phyloP scores from a whole-genome alignment of 2,888 invertebrate species.

The Amiota communis region DNA sequence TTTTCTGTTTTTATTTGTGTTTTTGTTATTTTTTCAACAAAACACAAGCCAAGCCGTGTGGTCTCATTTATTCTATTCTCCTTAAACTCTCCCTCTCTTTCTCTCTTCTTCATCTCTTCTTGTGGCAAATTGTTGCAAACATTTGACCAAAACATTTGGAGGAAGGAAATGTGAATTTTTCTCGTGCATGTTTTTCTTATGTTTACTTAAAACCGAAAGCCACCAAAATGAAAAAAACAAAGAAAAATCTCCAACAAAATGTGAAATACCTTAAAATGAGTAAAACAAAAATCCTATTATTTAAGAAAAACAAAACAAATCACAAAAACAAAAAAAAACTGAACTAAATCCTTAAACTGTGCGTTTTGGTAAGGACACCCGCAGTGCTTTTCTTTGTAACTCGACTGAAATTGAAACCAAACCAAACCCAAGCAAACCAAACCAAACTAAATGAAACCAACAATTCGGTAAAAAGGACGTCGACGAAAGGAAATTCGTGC shows the following conservation, averaged over 20 bases:
- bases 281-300: conserved; percentile 24
- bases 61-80: no score
- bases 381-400: conserved; percentile 18
- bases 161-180: no score
- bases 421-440: background rate
- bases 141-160: no score
- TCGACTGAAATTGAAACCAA: conserved; percentile 25
- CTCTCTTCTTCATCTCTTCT: no score
- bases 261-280: conserved; percentile 1
- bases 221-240: conserved; percentile 3
- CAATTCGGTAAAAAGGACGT: conserved; percentile 8
- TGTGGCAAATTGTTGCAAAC: no score
- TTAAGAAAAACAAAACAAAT: background rate
- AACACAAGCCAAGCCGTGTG: no score
- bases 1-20: no score
- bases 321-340: background rate
- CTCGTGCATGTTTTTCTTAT: no score
- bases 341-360: conserved; percentile 26
- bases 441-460: background rate
- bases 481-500: conserved; percentile 38
- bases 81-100: no score
- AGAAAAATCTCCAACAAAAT: conserved; percentile 19
- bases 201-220: background rate
- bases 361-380: conserved; percentile 4
- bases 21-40: no score